Conservation (phyloP, 2,113 vertebrate genomes). For the Stictonetta naevosa region DNA sequence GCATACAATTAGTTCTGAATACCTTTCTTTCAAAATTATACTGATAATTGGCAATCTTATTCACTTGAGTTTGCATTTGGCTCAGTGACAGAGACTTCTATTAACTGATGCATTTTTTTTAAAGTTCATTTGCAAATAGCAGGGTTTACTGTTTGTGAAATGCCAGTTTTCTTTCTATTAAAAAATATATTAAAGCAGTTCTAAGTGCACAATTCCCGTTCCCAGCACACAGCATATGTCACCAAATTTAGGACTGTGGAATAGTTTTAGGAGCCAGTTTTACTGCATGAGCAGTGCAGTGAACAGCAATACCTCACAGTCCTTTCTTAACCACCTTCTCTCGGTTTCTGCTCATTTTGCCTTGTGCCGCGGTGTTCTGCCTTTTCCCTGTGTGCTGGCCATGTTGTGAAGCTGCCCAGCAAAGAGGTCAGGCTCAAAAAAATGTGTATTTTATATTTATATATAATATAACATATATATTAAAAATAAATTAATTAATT, state of each 20-base stretch:
- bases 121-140: slow-evolving; percentile 40
- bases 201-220: neutral
- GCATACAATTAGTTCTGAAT: slow-evolving; percentile 49
- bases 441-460: no score
- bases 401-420: neutral
- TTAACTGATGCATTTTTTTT: slow-evolving; percentile 41
- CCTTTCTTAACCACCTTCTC: neutral
- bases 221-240: neutral
- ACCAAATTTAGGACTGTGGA: neutral
- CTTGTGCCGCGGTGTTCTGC: neutral
- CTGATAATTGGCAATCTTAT: slow-evolving; percentile 58
- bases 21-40: slow-evolving; percentile 52
- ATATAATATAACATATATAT: no score
- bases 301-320: neutral
- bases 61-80: slow-evolving; percentile 68
- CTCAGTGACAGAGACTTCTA: slow-evolving; percentile 61
- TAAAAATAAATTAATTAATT: no score
- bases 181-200: neutral
- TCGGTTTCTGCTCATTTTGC: neutral
- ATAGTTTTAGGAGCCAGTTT: neutral
- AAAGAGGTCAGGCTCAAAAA: neutral
- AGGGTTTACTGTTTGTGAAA: slow-evolving; percentile 64
- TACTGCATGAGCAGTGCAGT: neutral
- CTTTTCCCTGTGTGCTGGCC: neutral
- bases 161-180: slow-evolving; percentile 45